Percentiles rank a stretch among this genome's conserved stretches.
Evolutionary conservation across 2,888 invertebrate species (phyloP).

Genomic region (Yponomeuta sedellus): DNA sequence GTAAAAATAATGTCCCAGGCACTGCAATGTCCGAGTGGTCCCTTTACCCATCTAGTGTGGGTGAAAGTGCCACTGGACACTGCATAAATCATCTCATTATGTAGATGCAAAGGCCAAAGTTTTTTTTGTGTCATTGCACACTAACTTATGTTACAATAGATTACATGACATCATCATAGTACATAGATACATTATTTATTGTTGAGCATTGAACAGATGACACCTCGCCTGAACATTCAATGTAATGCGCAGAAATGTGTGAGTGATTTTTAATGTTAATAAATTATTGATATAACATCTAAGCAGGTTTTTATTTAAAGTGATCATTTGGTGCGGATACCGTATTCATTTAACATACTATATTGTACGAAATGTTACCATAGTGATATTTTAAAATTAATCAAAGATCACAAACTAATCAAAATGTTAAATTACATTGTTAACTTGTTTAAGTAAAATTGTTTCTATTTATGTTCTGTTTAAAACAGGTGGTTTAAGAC

Average conservation of each 20-base stretch:
- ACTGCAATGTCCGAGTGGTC: too few species aligned
- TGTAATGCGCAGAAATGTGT: conserved; percentile 16
- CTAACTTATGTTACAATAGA: conserved; percentile 19
- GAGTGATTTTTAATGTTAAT: conserved; percentile 58
- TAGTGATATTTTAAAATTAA: background rate
- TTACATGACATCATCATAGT: conserved; percentile 19
- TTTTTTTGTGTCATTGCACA: conserved; percentile 26
- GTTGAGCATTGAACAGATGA: conserved; percentile 35
- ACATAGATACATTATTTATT: conserved; percentile 26
- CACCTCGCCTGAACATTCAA: conserved; percentile 3
- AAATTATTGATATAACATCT: conserved; percentile 55
- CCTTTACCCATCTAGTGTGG: too few species aligned
- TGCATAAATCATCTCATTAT: too few species aligned
- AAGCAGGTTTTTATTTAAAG: background rate
- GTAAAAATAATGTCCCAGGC: too few species aligned
- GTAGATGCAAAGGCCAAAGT: too few species aligned
- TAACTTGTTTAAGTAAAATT: too few species aligned
- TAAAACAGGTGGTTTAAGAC: too few species aligned
- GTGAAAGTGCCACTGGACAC: too few species aligned
- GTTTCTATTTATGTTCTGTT: too few species aligned
- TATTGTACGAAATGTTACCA: background rate
- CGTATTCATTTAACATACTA: background rate
- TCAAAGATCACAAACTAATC: background rate
- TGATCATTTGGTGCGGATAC: background rate
- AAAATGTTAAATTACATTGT: background rate